Evolutionary conservation across 2,113 vertebrate species (phyloP), one percentile per base, ranked within the genome.

Genomic region (Neopipo cinnamomea): DNA sequence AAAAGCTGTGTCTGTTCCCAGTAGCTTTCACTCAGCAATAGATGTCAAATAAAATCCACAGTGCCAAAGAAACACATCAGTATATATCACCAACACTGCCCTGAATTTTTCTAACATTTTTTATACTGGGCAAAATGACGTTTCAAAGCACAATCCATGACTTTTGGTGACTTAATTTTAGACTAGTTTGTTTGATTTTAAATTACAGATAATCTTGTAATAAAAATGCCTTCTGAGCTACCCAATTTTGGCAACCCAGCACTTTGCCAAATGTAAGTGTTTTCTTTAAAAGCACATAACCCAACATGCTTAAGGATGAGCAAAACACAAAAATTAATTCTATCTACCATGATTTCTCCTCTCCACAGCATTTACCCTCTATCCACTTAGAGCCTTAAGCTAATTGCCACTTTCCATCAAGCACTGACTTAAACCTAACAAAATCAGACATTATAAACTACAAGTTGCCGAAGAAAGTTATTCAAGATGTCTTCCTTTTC

Each of bases 391-490:
- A 78, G 62, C 53, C 73, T 89, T 86, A 85, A 96, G 46, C n/a
- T 81, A 92, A 97, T 87, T 87, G 46, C 75, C 61, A 56, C 81
- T 78, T 83, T 59, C 77, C 41, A 80, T 42, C 47, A 79, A 76
- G 59, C 35, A 53, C 42, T 52, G 31, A 50, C 61, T 93, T 61
- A 73, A 94, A 82, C 1, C 59, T 63, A 94, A 88, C 50, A 76
- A 93, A 85, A 91, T 61, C 58, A 84, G 62, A 73, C 58, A 18
- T 50, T 35, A 74, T 58, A 85, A 95, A 42, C 72, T n/a, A 76
- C 33, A 63, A 91, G 90, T 89, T 78, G 88, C 9, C 25, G 27
- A 67, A 91, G 46, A 85, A 97, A 98, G 94, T 97, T 96, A 71
- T 55, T 77, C 55, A 84, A 93, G 50, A 86, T 80, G 59, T 85